A percentile compares a stretch with the other conserved stretches of the same genome.
phyloP scores from a whole-genome alignment of 35 echinoderm and acorn worm genomes.

The Hemicentrotus pulcherrimus region DNA sequence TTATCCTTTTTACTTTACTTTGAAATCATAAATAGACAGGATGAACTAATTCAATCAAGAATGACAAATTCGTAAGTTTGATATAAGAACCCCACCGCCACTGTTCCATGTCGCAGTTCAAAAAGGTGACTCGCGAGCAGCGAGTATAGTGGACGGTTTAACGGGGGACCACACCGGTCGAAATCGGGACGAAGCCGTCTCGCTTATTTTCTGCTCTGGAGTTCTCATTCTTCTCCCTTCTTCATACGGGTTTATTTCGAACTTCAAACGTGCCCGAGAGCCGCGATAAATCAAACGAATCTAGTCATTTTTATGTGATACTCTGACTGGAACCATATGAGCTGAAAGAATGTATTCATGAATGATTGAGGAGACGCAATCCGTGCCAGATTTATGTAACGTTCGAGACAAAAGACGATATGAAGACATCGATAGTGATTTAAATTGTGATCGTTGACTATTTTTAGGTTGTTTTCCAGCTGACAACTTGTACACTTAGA shows the following conservation, averaged over 20 bases:
- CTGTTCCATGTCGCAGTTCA: neutral
- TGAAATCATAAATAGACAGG: neutral
- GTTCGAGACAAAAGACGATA: neutral
- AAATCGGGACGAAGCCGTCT: conserved; percentile 9
- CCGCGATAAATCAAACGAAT: neutral
- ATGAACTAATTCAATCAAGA: neutral
- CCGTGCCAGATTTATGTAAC: neutral
- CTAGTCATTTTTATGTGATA: neutral
- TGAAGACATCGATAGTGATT: neutral
- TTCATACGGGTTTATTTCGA: neutral
- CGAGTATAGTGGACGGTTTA: neutral
- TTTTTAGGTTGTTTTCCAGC: neutral
- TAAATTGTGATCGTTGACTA: neutral
- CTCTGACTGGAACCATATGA: neutral
- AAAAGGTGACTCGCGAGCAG: neutral
- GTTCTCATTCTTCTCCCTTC: neutral
- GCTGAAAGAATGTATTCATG: neutral
- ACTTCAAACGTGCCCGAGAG: neutral
- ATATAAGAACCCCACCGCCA: neutral
- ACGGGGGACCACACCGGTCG: conserved; percentile 2
- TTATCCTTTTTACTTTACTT: neutral
- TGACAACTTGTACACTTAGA: neutral
- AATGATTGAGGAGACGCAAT: neutral
- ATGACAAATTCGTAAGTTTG: neutral
- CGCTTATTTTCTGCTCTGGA: conserved; percentile 16